These are phyloP conservation scores for Sisor rabdophorus DNA, from an alignment of 2,113 vertebrate species.

Conservation along the genomic window DNA sequence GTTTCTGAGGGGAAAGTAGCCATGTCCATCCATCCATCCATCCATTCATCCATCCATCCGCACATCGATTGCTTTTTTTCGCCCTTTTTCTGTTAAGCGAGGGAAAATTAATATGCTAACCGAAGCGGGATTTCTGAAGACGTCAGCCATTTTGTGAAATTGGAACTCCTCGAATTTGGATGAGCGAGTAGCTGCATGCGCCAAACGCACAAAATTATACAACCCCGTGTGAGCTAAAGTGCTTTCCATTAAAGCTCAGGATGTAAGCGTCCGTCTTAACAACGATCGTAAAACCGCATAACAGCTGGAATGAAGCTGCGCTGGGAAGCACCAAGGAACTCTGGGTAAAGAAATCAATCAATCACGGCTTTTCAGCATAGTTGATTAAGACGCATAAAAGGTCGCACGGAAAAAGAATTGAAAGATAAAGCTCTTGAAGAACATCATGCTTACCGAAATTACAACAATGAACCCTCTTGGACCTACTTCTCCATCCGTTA, in stretches of 20 bases:
- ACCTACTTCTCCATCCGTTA: not conserved
- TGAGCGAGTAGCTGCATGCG: constrained; percentile 3
- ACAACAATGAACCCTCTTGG: no score
- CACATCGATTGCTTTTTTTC: constrained; percentile 43
- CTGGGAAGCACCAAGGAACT: no score
- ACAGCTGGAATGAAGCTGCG: not conserved
- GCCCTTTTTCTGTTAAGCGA: not conserved
- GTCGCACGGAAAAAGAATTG: not conserved
- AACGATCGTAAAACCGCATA: not conserved
- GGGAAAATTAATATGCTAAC: constrained; percentile 47
- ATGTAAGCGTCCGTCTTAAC: not conserved
- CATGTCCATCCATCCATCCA: constrained; percentile 43
- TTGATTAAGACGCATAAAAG: constrained; percentile 3
- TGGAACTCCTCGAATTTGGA: constrained; percentile 36
- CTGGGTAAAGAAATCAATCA: constrained; percentile 18
- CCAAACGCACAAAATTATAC: constrained; percentile 7
- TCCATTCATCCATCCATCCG: constrained; percentile 45
- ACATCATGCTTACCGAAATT: no score
- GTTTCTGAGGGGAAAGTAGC: constrained; percentile 22
- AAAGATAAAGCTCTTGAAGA: not conserved
- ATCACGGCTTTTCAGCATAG: not conserved
- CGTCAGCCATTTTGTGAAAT: constrained; percentile 45
- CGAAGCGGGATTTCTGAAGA: constrained; percentile 21
- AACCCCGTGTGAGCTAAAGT: constrained; percentile 14
- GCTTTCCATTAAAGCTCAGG: constrained; percentile 5